These are phyloP conservation scores for Maccullochella peelii DNA, from an alignment of 2,113 vertebrate genomes.

Conservation along the genomic window DNA sequence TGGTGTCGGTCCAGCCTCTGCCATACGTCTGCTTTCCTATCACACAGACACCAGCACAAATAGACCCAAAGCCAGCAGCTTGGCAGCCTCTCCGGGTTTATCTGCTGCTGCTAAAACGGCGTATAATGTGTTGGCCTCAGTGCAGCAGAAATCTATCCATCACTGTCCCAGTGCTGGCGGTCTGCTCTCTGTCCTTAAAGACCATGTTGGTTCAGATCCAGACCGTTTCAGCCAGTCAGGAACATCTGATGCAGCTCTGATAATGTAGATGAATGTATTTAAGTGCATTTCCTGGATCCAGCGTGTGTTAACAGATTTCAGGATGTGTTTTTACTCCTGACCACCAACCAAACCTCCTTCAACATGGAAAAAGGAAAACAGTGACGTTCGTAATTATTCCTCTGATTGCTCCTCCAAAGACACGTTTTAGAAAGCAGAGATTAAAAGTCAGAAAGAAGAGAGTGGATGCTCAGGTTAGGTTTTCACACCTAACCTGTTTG, in stretches of 20 bases:
- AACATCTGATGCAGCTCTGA: not conserved
- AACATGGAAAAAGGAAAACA: no score
- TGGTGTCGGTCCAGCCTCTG: not conserved
- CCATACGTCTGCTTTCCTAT: not conserved
- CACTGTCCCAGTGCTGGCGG: not conserved
- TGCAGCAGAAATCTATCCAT: conserved; percentile 5
- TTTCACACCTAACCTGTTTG: no score
- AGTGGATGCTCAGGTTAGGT: no score
- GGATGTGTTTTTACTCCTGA: no score
- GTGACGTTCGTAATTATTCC: no score
- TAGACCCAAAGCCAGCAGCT: not conserved
- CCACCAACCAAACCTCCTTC: not conserved
- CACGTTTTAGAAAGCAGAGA: not conserved
- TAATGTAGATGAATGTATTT: not conserved
- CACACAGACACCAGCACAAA: not conserved
- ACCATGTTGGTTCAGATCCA: conserved; percentile 3
- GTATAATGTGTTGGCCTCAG: not conserved
- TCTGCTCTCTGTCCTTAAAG: not conserved
- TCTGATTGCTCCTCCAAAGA: not conserved
- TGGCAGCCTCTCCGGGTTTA: not conserved
- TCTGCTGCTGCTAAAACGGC: not conserved
- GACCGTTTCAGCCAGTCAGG: not conserved
- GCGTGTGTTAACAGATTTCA: no score
- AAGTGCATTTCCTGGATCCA: not conserved
- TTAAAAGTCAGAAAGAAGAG: no score